Percentiles rank a stretch among this genome's conserved stretches.
These are phyloP conservation scores for Antheraea assamensis DNA, from an alignment of 2,888 invertebrate genomes.

Conservation along the genomic window DNA sequence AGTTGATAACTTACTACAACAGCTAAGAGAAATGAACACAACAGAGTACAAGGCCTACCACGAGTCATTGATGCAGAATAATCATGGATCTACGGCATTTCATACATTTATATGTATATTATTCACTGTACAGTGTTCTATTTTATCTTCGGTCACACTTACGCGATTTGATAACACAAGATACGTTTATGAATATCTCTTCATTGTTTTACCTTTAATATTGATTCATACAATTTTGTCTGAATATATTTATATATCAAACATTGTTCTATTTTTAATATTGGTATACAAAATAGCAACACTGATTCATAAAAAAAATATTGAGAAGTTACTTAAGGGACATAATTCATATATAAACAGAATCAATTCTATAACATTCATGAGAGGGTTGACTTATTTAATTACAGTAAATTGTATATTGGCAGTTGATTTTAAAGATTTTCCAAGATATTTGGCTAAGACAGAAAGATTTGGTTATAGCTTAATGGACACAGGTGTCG, in stretches of 20 bases:
- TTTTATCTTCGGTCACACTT: constrained; percentile 48
- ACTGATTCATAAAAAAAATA: constrained; percentile 29
- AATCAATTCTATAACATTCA: constrained; percentile 82
- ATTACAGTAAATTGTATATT: constrained; percentile 92
- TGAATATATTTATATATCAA: constrained; percentile 56
- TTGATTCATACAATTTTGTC: constrained; percentile 80
- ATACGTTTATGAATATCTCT: constrained; percentile 79
- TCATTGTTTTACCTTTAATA: constrained; percentile 81
- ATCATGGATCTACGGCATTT: constrained; percentile 76
- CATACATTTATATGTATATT: constrained; percentile 75
- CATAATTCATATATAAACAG: constrained; percentile 44
- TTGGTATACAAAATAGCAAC: constrained; percentile 40
- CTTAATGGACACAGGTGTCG: constrained; percentile 98
- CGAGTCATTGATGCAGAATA: constrained; percentile 79
- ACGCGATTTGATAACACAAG: constrained; percentile 36
- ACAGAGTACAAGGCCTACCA: constrained; percentile 74
- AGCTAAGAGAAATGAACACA: constrained; percentile 47
- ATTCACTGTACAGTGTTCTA: constrained; percentile 64
- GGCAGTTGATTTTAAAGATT: constrained; percentile 95
- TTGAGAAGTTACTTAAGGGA: constrained; percentile 31
- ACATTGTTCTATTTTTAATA: constrained; percentile 48
- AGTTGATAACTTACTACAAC: constrained; percentile 3
- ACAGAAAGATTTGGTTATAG: constrained; percentile 93
- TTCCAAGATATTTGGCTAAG: constrained; percentile 93
- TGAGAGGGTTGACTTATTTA: constrained; percentile 87